Conservation (phyloP, 1,140 invertebrate genomes). For the Pseudomyrmex flavicornis region DNA sequence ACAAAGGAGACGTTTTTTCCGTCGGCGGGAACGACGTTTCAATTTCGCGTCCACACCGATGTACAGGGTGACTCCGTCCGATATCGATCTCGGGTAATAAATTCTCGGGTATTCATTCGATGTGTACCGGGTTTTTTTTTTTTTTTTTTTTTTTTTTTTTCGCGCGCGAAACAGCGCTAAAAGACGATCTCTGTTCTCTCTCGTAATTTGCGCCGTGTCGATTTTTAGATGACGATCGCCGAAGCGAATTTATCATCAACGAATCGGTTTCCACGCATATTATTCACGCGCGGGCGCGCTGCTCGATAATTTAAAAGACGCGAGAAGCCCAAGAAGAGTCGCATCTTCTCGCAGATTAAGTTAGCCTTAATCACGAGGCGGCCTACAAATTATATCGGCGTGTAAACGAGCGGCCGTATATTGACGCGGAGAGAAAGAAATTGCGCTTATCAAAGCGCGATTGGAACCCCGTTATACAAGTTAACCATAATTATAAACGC, state of each 20-base stretch:
- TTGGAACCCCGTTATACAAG: not conserved
- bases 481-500: not conserved
- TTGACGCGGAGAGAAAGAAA: conserved; percentile 10
- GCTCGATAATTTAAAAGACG: conserved; percentile 45
- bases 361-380: conserved; percentile 74
- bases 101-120: not conserved
- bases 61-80: not conserved
- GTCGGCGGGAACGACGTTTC: conserved; percentile 12
- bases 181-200: conserved; percentile 35
- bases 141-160: not conserved
- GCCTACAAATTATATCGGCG: conserved; percentile 74
- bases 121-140: no score
- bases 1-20: conserved; percentile 54
- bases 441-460: not conserved
- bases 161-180: conserved; percentile 8
- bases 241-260: conserved; percentile 15
- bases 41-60: conserved; percentile 15
- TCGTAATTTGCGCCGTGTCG: conserved; percentile 16
- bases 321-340: conserved; percentile 12
- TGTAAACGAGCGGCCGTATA: conserved; percentile 33
- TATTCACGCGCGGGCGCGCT: conserved; percentile 46
- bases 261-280: conserved; percentile 63
- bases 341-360: conserved; percentile 66
- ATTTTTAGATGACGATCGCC: conserved; percentile 16
- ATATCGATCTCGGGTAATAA: not conserved